A percentile compares a stretch with the other conserved stretches of the same genome.
These are phyloP conservation scores for Sebastes cheni DNA, from an alignment of 2,797 vertebrate species.

Conservation along the genomic window DNA sequence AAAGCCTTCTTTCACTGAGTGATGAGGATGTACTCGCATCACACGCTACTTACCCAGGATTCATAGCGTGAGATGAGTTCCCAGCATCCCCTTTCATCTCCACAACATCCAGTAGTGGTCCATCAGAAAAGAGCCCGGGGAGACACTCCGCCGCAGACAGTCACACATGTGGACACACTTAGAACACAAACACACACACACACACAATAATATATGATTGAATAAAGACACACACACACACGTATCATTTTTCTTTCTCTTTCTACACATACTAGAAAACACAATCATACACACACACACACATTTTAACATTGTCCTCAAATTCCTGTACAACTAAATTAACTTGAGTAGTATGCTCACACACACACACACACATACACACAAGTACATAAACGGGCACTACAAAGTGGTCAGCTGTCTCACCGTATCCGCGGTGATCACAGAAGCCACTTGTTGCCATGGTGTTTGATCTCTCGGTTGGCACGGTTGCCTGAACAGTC, in stretches of 20 bases:
- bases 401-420: constrained; percentile 53
- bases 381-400: constrained; percentile 8
- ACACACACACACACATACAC: constrained; percentile 5
- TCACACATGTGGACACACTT: constrained; percentile 33
- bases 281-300: not conserved
- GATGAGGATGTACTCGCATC: constrained; percentile 76
- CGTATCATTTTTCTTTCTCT: not conserved
- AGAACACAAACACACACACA: constrained; percentile 46
- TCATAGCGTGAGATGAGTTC: constrained; percentile 80
- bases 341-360: not conserved
- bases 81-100: constrained; percentile 81
- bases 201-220: constrained; percentile 41
- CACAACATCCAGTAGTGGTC: constrained; percentile 65
- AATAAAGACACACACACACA: constrained; percentile 29
- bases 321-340: not conserved
- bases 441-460: constrained; percentile 34
- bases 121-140: constrained; percentile 69
- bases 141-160: constrained; percentile 57
- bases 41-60: constrained; percentile 79
- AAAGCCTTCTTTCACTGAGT: constrained; percentile 71
- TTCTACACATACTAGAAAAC: not conserved
- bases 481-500: constrained; percentile 20
- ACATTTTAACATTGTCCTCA: not conserved
- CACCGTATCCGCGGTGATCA: constrained; percentile 48
- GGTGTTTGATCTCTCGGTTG: constrained; percentile 56